Base-by-base conservation (phyloP, 2,797 vertebrate species). In the Argya squamiceps region DNA sequence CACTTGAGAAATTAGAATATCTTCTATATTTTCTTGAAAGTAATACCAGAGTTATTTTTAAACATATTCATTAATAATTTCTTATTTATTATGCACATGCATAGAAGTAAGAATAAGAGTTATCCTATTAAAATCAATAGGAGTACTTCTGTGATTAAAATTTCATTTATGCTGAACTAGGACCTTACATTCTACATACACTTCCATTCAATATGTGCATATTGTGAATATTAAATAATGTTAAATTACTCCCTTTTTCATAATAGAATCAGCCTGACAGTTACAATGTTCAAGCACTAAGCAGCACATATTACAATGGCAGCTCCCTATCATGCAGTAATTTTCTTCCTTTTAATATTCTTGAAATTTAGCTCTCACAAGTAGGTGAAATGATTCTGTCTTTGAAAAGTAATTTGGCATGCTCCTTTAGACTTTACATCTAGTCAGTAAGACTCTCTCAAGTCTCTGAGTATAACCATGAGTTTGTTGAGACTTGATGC, bases 141-240 rank as follows among this genome's bases (percentile, higher is more conserved):
- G 36, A 92, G 39, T 60, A 85, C 26, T 93, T 16, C 43, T 84
- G 80, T 86, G 86, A 95, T 94, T 92, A 93, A 96, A 95, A 62
- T 83, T 95, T 91, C 68, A 94, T 92, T 83, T 94, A 58, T 91
- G 71, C 84, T 85, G 89, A 91, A 94, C 91, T 78, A 80, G 23
- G n/a, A 53, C 23, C 84, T 85, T 91, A 80, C 46, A 52, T 93
- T 88, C 92, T 84, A 84, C 75, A 88, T 89, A 95, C 39, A 69
- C 29, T 88, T 90, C 60, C 53, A 96, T 94, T 96, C 95, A 96
- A 80, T 92, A 93, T 85, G 87, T 96, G 93, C 95, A 93, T 96
- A 92, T 95, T 93, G 84, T 96, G 95, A 95, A 94, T 96, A 94
- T 96, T 96, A 97, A 95, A 96, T 95, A 93, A 94, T 85, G 71